Evolutionary conservation across 2,888 invertebrate genomes (phyloP).

Genomic region (Pachymerium ferrugineum): DNA sequence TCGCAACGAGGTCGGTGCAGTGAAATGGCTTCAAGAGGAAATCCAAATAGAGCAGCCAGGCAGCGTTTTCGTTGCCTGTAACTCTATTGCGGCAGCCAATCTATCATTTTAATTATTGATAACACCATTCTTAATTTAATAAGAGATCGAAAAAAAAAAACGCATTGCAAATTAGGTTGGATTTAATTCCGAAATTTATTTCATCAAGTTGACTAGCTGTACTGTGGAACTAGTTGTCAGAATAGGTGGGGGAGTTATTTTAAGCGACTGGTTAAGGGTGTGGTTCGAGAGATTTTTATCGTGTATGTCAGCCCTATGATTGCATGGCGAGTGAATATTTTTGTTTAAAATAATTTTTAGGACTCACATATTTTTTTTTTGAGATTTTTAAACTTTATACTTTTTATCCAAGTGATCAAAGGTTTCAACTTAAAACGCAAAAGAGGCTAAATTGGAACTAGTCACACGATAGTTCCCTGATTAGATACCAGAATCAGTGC

Average conservation of each 20-base stretch:
- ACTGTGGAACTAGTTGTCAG: not conserved
- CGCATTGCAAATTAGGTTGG: not conserved
- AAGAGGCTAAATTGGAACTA: not conserved
- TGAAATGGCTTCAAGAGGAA: not conserved
- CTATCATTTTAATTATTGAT: not conserved
- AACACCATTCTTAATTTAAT: not conserved
- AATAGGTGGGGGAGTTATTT: constrained; percentile 1
- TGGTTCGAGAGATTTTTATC: constrained; percentile 6
- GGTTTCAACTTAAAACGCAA: no score
- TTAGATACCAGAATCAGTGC: not conserved
- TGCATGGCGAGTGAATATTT: not conserved
- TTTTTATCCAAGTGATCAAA: no score
- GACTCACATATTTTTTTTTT: not conserved
- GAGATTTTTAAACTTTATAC: not conserved
- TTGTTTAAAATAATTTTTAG: not conserved
- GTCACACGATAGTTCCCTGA: not conserved
- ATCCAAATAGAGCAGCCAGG: not conserved
- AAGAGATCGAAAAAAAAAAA: not conserved
- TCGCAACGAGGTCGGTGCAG: constrained; percentile 5
- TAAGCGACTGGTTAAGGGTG: constrained; percentile 8
- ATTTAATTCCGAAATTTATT: not conserved
- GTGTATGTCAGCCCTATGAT: not conserved
- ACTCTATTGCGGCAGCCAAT: not conserved
- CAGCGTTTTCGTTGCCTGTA: no score
- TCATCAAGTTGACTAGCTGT: not conserved